Evolutionary conservation across 2,888 invertebrate genomes (phyloP).

Genomic region (Hipparchia sbordonii): DNA sequence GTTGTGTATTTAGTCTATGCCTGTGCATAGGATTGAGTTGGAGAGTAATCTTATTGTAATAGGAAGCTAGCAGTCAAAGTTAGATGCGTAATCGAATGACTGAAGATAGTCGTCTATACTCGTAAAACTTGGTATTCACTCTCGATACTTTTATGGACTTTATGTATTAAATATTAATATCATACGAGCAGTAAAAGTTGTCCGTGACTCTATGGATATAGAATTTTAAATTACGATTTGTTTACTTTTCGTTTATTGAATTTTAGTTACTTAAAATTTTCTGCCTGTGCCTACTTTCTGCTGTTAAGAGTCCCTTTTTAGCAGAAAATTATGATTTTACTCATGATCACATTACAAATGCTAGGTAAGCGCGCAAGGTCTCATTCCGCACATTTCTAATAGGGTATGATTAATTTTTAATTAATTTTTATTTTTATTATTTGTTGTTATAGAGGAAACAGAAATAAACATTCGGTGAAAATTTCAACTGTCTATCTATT

Average conservation of each 20-base stretch:
- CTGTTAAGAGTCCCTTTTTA: no score
- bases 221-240: conserved; percentile 14
- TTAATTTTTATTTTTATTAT: no score
- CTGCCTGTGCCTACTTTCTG: not conserved
- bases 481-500: no score
- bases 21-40: conserved; percentile 45
- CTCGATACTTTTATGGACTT: conserved; percentile 19
- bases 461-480: no score
- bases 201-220: not conserved
- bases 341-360: no score
- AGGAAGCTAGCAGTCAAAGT: conserved; percentile 34
- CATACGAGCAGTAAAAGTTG: conserved; percentile 1
- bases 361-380: no score
- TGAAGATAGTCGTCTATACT: conserved; percentile 15
- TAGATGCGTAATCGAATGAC: conserved; percentile 37
- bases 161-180: conserved; percentile 17
- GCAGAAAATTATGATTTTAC: no score
- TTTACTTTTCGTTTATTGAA: conserved; percentile 4
- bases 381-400: no score
- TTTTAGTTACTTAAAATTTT: not conserved
- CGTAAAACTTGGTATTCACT: conserved; percentile 3
- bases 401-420: no score
- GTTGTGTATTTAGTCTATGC: not conserved
- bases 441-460: no score
- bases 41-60: conserved; percentile 45